Base-by-base conservation (phyloP, 2,113 vertebrate species). In the Microcebus griseorufus region DNA sequence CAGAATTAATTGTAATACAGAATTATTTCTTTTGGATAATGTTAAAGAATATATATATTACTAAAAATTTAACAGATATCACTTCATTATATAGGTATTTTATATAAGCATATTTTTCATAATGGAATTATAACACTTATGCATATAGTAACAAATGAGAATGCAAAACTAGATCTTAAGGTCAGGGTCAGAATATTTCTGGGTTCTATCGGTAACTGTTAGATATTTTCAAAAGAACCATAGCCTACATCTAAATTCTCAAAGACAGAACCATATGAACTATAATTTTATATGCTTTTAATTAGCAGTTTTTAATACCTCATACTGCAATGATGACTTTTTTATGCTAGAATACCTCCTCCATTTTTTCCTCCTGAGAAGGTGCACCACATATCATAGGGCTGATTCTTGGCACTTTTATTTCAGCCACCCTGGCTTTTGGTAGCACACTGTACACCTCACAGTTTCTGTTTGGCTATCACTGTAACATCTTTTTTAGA, bases 221-320 rank as follows among this genome's bases (percentile, higher is more conserved):
- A 78, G 62, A 58, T 80, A 94, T 76, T 95, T 97, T 91, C 20
- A 82, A 82, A 97, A 93, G 34, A 93, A 79, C 73, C 18, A 79
- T 32, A 87, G 53, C 20, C 81, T 64, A 81, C 16, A 82, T 45
- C 70, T 96, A 95, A 98, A 95, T 95, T 97, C 53, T 95, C 86
- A 93, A 95, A 89, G 79, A 80, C 13, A 95, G 20, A 70, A 45
- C 82, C 82, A 84, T 97, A 95, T 80, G 53, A 96, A 55, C 22
- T 81, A 87, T 76, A 96, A 78, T 95, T 97, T 97, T 93, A 90
- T 90, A 96, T 84, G 87, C 67, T 93, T 97, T 94, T 97, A 98
- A 97, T 98, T 97, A 88, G 85, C 75, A 92, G 88, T 92, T 92
- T 97, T 97, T 98, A 96, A 95, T 97, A 84, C 67, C 51, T 97